Conservation (phyloP, 2,888 invertebrate genomes). For the Hybos culiciformis region DNA sequence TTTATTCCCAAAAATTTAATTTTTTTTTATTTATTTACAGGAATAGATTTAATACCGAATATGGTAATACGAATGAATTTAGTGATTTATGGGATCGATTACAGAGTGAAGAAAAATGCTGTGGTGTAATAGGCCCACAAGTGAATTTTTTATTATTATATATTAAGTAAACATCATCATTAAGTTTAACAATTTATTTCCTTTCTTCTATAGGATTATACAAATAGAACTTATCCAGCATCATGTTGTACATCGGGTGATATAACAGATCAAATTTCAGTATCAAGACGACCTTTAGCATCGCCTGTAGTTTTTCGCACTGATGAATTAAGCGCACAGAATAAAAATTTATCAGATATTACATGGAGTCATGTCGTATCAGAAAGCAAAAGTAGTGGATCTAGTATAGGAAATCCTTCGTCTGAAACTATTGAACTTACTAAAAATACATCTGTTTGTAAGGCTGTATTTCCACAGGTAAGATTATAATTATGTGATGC, state of each 20-base stretch:
- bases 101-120: slow-evolving; percentile 62
- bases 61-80: slow-evolving; percentile 57
- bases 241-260: slow-evolving; percentile 18
- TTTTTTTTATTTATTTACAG: slow-evolving; percentile 9
- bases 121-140: slow-evolving; percentile 54
- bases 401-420: not conserved
- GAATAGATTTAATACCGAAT: slow-evolving; percentile 47
- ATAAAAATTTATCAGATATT: slow-evolving; percentile 17
- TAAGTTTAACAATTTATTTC: too few species aligned
- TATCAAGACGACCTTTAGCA: slow-evolving; percentile 17
- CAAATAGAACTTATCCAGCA: slow-evolving; percentile 18
- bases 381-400: slow-evolving; percentile 2
- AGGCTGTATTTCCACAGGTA: slow-evolving; percentile 18
- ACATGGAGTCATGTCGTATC: slow-evolving; percentile 18
- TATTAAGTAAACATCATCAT: too few species aligned
- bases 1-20: too few species aligned
- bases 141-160: slow-evolving; percentile 10
- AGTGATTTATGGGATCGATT: slow-evolving; percentile 65
- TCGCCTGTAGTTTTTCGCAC: slow-evolving; percentile 17
- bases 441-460: slow-evolving; percentile 16
- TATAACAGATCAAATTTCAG: slow-evolving; percentile 17
- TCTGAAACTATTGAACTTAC: not conserved
- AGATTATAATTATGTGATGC: too few species aligned
- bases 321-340: slow-evolving; percentile 15
- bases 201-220: slow-evolving; percentile 12